These are phyloP conservation scores for Pseudorhiza aurosa DNA, from an alignment of 30 jellyfish, hydroid and myxozoan species.

Conservation along the genomic window DNA sequence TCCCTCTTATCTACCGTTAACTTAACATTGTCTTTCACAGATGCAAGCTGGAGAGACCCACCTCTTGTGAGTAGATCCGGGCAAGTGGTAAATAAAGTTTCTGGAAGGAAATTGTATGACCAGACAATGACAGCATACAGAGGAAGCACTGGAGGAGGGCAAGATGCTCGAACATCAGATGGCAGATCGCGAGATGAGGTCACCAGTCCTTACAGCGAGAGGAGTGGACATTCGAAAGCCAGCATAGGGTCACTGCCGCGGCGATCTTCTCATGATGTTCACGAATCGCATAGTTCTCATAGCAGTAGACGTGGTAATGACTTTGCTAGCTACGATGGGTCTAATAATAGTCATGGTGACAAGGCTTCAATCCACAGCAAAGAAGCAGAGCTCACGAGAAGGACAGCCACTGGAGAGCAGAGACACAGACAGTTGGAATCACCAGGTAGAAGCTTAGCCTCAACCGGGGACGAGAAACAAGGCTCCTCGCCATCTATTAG, in stretches of 20 bases:
- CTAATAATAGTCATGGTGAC: background rate
- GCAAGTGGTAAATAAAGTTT: no score
- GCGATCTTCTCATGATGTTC: background rate
- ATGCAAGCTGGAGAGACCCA: background rate
- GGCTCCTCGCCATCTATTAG: constrained; percentile 11
- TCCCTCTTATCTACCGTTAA: no score
- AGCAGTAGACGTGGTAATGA: background rate
- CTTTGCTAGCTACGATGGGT: background rate
- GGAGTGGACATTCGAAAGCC: constrained; percentile 31
- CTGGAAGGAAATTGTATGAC: background rate
- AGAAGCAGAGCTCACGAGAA: background rate
- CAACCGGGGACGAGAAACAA: background rate
- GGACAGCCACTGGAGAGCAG: background rate
- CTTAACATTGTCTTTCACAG: background rate
- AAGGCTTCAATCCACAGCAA: background rate
- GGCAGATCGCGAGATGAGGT: background rate
- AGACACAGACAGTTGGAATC: background rate
- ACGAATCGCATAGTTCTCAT: background rate
- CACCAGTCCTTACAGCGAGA: constrained; percentile 11
- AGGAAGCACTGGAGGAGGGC: background rate
- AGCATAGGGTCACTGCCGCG: constrained; percentile 3
- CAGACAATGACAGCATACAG: background rate
- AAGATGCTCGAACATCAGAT: background rate
- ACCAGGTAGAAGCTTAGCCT: constrained; percentile 7
- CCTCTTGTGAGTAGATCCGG: background rate